Evolutionary conservation across 2,797 vertebrate genomes (phyloP).

Genomic region (Anguilla anguilla): DNA sequence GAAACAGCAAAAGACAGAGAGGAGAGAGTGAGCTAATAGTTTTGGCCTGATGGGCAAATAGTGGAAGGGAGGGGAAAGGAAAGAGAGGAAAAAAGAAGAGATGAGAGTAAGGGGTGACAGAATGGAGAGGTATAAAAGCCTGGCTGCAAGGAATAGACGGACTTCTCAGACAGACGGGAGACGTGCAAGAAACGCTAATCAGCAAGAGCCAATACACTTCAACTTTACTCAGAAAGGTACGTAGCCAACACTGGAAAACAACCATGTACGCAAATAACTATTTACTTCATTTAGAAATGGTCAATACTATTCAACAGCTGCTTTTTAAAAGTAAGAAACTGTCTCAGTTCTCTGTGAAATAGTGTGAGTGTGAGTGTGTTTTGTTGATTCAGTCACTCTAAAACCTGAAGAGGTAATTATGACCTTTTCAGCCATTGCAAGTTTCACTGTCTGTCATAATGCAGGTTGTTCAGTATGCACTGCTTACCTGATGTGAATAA

Average conservation of each 20-base stretch:
- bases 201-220: not conserved
- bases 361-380: not conserved
- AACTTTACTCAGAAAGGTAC: constrained; percentile 18
- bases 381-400: not conserved
- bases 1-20: not conserved
- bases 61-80: constrained; percentile 19
- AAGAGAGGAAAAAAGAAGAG: not conserved
- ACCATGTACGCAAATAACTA: not conserved
- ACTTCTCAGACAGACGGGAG: constrained; percentile 14
- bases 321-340: not conserved
- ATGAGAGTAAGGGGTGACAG: not conserved
- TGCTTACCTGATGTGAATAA: not conserved
- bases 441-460: not conserved
- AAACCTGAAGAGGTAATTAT: not conserved
- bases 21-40: constrained; percentile 11
- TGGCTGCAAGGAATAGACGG: not conserved
- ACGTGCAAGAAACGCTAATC: not conserved
- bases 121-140: constrained; percentile 15
- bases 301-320: not conserved
- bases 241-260: not conserved
- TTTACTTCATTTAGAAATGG: not conserved
- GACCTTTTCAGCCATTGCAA: not conserved
- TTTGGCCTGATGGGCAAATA: not conserved
- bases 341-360: not conserved
- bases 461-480: not conserved